Evolutionary conservation across 2,113 vertebrate genomes (phyloP).

Genomic region (Calyptomena viridis): DNA sequence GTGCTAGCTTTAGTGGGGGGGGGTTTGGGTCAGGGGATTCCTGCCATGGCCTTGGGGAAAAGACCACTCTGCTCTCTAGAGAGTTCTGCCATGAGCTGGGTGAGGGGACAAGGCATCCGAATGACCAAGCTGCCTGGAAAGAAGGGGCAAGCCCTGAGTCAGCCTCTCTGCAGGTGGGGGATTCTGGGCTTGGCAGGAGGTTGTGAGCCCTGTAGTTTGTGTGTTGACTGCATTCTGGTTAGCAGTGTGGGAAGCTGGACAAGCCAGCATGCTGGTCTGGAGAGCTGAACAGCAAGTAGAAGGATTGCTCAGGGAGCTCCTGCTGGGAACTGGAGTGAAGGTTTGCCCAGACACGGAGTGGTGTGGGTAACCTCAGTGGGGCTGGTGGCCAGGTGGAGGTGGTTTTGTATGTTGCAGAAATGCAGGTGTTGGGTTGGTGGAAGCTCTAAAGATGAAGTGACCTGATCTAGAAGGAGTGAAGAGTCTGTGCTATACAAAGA

Average conservation of each 20-base stretch:
- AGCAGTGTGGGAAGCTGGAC: not conserved
- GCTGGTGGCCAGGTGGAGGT: not conserved
- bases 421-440: not conserved
- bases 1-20: not conserved
- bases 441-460: not conserved
- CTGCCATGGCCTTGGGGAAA: not conserved
- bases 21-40: not conserved
- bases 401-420: not conserved
- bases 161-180: not conserved
- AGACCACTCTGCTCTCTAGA: not conserved
- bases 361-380: not conserved
- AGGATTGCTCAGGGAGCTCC: not conserved
- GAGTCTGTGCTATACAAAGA: not conserved
- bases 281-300: not conserved
- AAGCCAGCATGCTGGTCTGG: not conserved
- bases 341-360: not conserved
- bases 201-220: not conserved
- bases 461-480: not conserved
- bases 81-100: not conserved
- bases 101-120: not conserved
- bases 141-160: not conserved
- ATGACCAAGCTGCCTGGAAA: not conserved
- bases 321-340: fast-evolving
- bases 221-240: not conserved
- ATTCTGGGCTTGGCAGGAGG: not conserved